These are phyloP conservation scores for Vulpes lagopus DNA, from an alignment of 2,113 vertebrate species.

Conservation along the genomic window DNA sequence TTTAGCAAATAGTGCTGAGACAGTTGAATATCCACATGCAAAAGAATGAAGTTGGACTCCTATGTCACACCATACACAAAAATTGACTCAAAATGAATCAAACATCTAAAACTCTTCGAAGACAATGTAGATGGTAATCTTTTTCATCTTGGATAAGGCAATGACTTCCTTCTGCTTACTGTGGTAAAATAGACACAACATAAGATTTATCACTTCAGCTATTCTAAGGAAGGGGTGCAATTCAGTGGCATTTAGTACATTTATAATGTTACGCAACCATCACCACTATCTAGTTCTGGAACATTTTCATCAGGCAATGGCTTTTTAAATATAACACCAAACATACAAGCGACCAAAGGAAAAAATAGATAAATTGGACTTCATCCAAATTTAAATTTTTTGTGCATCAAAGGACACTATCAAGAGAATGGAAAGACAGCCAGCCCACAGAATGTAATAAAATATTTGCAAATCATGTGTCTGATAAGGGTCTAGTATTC, in stretches of 20 bases:
- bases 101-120: background rate
- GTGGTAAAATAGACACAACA: background rate
- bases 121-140: background rate
- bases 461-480: background rate
- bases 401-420: background rate
- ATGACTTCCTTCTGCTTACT: background rate
- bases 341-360: background rate
- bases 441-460: background rate
- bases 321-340: background rate
- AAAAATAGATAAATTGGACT: background rate
- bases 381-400: background rate
- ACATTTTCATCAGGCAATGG: background rate
- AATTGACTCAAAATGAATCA: background rate
- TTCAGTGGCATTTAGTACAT: background rate
- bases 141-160: background rate
- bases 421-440: background rate
- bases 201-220: background rate
- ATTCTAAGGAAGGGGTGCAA: background rate
- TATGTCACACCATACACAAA: background rate
- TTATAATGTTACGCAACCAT: background rate
- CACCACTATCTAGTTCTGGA: background rate
- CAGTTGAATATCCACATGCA: background rate
- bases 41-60: background rate
- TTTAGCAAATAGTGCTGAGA: background rate
- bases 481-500: background rate